Conservation (phyloP, 2,113 vertebrate genomes). For the Austrofundulus limnaeus region DNA sequence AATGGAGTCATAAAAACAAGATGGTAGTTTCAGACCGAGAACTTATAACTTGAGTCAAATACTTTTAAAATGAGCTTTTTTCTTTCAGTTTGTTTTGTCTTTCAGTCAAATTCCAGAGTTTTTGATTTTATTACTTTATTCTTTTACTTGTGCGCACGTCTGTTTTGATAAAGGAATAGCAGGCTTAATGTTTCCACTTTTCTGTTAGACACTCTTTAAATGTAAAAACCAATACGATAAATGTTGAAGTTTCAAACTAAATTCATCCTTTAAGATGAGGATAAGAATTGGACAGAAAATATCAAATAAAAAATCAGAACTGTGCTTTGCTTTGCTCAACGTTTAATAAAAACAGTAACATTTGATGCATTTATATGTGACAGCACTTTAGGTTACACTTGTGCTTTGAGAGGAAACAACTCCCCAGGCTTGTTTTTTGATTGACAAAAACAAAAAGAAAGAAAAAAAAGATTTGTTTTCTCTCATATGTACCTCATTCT, state of each 20-base stretch:
- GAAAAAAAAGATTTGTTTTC: too few relatives aligned
- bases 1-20: background rate
- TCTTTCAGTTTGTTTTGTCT: constrained; percentile 38
- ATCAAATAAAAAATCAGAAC: too few relatives aligned
- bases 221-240: too few relatives aligned
- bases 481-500: background rate
- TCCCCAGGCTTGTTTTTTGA: too few relatives aligned
- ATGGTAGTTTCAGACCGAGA: background rate
- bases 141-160: background rate
- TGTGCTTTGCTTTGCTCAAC: background rate
- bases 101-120: constrained; percentile 3
- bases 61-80: constrained; percentile 33
- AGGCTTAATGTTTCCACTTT: too few relatives aligned
- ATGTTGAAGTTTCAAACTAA: background rate
- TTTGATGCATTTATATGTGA: too few relatives aligned
- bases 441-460: too few relatives aligned
- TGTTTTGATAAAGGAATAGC: too few relatives aligned
- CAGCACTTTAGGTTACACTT: background rate
- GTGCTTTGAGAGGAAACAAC: too few relatives aligned
- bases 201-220: too few relatives aligned
- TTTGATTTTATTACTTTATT: background rate
- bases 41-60: background rate
- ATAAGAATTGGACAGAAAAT: too few relatives aligned
- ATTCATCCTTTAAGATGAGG: background rate
- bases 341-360: too few relatives aligned